Base-by-base conservation (phyloP, 2,888 invertebrate species). In the Eurytoma adleriae region DNA sequence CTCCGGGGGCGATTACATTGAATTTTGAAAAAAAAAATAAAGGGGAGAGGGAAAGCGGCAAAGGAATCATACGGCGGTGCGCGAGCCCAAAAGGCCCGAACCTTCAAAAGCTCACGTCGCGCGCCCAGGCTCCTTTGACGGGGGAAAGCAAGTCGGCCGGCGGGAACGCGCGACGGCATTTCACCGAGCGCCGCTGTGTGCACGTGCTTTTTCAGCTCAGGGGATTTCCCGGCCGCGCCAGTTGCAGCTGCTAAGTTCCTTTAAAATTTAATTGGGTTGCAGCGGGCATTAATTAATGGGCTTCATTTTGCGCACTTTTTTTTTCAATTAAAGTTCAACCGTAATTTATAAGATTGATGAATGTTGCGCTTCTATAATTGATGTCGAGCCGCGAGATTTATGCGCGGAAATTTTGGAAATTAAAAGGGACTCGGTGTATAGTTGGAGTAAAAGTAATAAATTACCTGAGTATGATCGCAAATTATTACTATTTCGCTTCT, bases 281-380 rank as follows among this genome's bases (percentile, higher is more conserved):
- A 30, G 48, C 10, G 48, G n/a, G 54, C 50, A 70, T 70, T 69
- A 61, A 77, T 69, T 77, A 20, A 64, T 30, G 30, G 14, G 56
- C 30, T 56, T 56, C 62, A 20, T 62, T 64, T 70, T 70, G 54
- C 40, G 10, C 40, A 24, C 40, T 40, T 40, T 40, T 48, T 62
- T 18, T 66, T 77, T 64, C 64, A 70, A 77, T 70, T 77, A 70
- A 69, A 62, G 40, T 70, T 70, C 1, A 24, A 1, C 10, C n/a
- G 2, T n/a, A 67, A 48, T 56, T 67, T n/a, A n/a, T 14, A 10
- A 57, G 18, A 59, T 59, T 57, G 50, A 67, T 59, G 75, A 48
- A 48, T 57, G 48, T 24, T 64, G 18, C 62, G 16, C 14, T 54
- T 64, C 56, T 54, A 13, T 54, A 54, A 66, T 66, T 48, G 64